These are phyloP conservation scores for Apis dorsata DNA, from an alignment of 1,140 invertebrate genomes.

Conservation along the genomic window DNA sequence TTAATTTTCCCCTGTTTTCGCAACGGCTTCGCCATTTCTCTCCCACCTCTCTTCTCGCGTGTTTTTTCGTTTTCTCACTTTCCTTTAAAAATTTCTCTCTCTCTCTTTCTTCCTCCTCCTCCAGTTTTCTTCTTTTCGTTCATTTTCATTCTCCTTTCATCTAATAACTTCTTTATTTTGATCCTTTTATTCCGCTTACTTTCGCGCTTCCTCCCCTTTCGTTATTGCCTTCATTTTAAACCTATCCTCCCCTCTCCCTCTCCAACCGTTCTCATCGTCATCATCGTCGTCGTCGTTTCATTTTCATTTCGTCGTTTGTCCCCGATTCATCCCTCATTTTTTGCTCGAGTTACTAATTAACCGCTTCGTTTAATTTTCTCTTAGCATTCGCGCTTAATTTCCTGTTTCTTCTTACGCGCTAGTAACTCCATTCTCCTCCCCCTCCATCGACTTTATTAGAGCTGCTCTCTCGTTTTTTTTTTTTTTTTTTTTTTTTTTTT, in stretches of 20 bases:
- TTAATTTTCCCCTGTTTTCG: background rate
- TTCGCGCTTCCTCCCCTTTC: background rate
- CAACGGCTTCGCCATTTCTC: background rate
- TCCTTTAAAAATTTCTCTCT: background rate
- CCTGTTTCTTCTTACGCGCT: background rate
- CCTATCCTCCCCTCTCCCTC: background rate
- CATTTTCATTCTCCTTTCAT: background rate
- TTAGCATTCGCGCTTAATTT: conserved; percentile 10
- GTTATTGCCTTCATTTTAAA: conserved; percentile 2
- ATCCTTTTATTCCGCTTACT: background rate
- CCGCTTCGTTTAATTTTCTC: conserved; percentile 20
- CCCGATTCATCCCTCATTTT: background rate
- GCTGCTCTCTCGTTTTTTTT: background rate
- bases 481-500: background rate
- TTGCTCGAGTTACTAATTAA: conserved; percentile 16
- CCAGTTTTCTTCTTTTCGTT: background rate
- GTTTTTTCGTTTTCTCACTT: background rate
- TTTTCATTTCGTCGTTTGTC: background rate
- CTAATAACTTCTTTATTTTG: background rate
- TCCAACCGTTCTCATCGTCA: too few species aligned
- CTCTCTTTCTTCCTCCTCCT: background rate
- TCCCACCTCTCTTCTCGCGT: too few species aligned
- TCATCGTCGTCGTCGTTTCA: background rate
- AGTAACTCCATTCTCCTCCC: background rate
- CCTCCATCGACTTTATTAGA: background rate